Evolutionary conservation across 2,113 vertebrate species (phyloP).

Genomic region (Merops nubicus): DNA sequence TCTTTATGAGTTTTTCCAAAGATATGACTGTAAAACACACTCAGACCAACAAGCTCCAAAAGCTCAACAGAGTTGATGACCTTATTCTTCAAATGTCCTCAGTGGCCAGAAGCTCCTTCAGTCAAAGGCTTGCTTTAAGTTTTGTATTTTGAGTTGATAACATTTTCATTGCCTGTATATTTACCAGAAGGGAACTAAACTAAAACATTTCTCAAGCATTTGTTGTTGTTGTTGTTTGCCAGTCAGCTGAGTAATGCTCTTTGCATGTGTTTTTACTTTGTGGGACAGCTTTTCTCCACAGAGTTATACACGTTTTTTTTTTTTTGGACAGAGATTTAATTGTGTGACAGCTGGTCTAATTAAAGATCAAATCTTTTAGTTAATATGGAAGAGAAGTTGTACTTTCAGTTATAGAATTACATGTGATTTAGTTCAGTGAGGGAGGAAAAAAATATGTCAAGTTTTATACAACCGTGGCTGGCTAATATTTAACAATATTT

Average conservation of each 20-base stretch:
- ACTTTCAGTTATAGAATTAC: not conserved
- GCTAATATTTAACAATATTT: slow-evolving; percentile 3
- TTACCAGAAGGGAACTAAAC: not conserved
- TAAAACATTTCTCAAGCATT: not conserved
- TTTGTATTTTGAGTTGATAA: not conserved
- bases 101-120: not conserved
- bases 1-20: not conserved
- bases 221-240: not conserved
- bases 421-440: not conserved
- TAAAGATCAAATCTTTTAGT: not conserved
- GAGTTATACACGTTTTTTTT: not conserved
- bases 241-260: not conserved
- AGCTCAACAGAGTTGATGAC: not conserved
- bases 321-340: not conserved
- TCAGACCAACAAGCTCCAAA: not conserved
- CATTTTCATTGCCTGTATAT: not conserved
- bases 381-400: not conserved
- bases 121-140: not conserved
- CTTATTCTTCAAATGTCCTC: not conserved
- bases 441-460: not conserved
- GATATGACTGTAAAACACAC: not conserved
- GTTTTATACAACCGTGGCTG: not conserved
- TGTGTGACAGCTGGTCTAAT: not conserved
- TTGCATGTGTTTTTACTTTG: not conserved
- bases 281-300: not conserved